phyloP scores from a whole-genome alignment of 2,797 vertebrate species.

The Chaetodon trifasciatus region DNA sequence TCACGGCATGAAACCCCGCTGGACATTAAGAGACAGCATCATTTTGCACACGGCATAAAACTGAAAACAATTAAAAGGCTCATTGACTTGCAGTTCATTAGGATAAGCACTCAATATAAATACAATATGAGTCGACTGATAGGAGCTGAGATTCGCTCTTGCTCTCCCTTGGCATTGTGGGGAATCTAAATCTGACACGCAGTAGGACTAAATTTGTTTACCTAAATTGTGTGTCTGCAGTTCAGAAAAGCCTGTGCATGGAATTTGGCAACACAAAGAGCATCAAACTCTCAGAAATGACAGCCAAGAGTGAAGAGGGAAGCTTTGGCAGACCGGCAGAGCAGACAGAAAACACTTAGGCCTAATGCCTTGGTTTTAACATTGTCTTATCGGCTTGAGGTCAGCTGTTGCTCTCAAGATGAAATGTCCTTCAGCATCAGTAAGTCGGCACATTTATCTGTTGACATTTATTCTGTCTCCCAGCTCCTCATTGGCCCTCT shows the following conservation, averaged over 20 bases:
- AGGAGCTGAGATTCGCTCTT: conserved; percentile 23
- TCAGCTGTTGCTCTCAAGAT: conserved; percentile 62
- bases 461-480: conserved; percentile 37
- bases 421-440: conserved; percentile 51
- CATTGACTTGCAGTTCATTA: conserved; percentile 68
- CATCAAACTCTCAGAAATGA: conserved; percentile 54
- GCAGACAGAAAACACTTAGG: conserved; percentile 69
- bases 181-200: conserved; percentile 40
- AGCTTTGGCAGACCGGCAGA: conserved; percentile 63
- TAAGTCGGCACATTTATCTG: conserved; percentile 42
- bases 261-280: conserved; percentile 58
- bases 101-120: conserved; percentile 61
- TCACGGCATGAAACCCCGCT: conserved; percentile 25
- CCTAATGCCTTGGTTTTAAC: conserved; percentile 64
- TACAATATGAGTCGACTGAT: conserved; percentile 49
- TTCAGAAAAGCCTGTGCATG: conserved; percentile 39
- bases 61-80: conserved; percentile 70
- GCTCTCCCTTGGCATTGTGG: conserved; percentile 13
- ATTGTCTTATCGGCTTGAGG: conserved; percentile 66
- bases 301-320: conserved; percentile 61
- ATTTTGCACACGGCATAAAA: conserved; percentile 41
- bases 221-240: conserved; percentile 53
- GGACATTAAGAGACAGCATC: conserved; percentile 29
- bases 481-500: conserved; percentile 37
- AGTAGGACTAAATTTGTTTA: conserved; percentile 62